Base-by-base conservation (phyloP, 2,888 invertebrate genomes). In the Meta bourneti region DNA sequence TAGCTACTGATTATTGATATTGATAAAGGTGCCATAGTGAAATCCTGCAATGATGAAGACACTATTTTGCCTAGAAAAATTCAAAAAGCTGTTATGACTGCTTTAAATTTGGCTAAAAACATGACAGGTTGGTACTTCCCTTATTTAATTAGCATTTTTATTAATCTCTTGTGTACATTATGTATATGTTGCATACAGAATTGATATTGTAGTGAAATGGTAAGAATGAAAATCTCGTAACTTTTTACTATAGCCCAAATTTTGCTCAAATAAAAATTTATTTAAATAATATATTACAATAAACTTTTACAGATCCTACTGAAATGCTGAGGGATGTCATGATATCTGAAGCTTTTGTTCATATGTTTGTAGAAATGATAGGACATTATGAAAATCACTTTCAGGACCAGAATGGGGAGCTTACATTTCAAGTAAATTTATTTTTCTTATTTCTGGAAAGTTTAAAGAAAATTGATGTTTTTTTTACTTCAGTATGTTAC, bases 291-390 rank as follows among this genome's bases (percentile, higher is more conserved):
- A 34, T 34, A 4, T 34, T 34, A 4, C 34, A 34, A 34, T 34
- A 34, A 34, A 34, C 34, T 34, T 34, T 91, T 92, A 5, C 95
- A 75, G 95, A 95, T 81, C 95, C 95, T 20, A 96, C 96, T 91
- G 96, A 96, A 93, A 95, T 95, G 92, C 96, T 96, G 0, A 95
- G 96, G n/a, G 97, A 97, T 93, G 96, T 97, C 54, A 96, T 97
- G 95, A 96, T 97, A 19, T 96, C 97, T 0, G 97, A 98, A 94
- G 97, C 97, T 0, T 97, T 98, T 94, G 95, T 97, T 51, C 95
- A 97, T 90, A 96, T 97, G 94, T 98, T 98, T 94, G 96, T 97
- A 0, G 97, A 97, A 94, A 96, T 97, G 8, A 95, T 97, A 93
- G 97, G 97, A 0, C 97, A 97, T 94, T 97, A 97, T 94, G 95